Evolutionary conservation across 2,888 invertebrate species (phyloP).

Genomic region (Apoderus coryli): DNA sequence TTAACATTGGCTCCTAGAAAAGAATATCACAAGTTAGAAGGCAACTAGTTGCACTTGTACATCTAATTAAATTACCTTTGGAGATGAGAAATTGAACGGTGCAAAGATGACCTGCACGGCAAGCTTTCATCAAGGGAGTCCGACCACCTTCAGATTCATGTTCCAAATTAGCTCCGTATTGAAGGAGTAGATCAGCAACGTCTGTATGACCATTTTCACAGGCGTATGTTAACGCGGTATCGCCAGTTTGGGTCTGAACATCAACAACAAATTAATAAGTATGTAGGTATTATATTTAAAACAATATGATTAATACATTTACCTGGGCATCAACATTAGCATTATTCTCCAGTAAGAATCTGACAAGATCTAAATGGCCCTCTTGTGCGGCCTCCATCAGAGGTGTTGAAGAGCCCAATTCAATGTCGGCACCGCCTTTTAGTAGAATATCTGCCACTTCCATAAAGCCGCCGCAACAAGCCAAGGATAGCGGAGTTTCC

Average conservation of each 20-base stretch:
- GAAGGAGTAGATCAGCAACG: conserved; percentile 83
- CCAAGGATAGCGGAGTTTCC: conserved; percentile 86
- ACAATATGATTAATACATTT: too few relatives aligned
- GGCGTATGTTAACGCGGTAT: conserved; percentile 93
- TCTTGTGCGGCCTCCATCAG: conserved; percentile 99
- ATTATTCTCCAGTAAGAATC: conserved; percentile 64
- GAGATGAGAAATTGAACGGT: conserved; percentile 91
- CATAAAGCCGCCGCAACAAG: conserved; percentile 89
- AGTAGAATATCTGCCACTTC: conserved; percentile 92
- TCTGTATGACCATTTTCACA: conserved; percentile 98
- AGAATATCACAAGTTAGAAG: too few relatives aligned
- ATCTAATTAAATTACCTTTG: conserved; percentile 39
- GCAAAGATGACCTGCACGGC: conserved; percentile 88
- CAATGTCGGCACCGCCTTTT: conserved; percentile 88
- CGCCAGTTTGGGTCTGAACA: conserved; percentile 40
- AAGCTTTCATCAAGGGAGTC: conserved; percentile 97
- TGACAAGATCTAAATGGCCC: conserved; percentile 47
- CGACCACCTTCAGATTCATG: conserved; percentile 92
- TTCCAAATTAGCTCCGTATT: conserved; percentile 83
- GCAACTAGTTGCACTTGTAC: too few relatives aligned
- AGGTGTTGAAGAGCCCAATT: conserved; percentile 90
- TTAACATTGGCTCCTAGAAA: conserved; percentile 54
- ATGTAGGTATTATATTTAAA: too few relatives aligned
- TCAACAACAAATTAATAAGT: too few relatives aligned
- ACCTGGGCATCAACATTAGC: conserved; percentile 85